Evolutionary conservation across 2,797 vertebrate species (phyloP).

Genomic region (Takifugu rubripes): DNA sequence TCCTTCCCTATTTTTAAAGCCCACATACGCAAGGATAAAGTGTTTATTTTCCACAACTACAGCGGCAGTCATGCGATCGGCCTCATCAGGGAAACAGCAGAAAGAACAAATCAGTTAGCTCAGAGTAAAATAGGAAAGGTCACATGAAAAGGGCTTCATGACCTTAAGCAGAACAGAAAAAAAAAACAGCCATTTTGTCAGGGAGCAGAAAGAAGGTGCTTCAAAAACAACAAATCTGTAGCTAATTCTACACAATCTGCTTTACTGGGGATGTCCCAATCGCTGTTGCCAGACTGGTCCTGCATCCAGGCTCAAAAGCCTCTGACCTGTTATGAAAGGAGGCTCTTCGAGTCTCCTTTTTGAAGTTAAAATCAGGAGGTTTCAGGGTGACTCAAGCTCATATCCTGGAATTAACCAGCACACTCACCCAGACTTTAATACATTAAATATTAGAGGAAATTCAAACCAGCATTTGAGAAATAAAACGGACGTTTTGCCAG

Average conservation of each 20-base stretch:
- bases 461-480: no score
- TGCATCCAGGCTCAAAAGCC: no score
- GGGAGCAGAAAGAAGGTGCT: conserved; percentile 13
- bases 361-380: no score
- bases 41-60: conserved; percentile 13
- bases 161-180: conserved; percentile 42
- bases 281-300: neutral
- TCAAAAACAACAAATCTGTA: conserved; percentile 11
- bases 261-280: conserved; percentile 23
- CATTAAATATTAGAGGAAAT: no score
- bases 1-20: conserved; percentile 26
- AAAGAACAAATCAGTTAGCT: conserved; percentile 23
- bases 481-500: no score
- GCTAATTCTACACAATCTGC: conserved; percentile 14
- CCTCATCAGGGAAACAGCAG: conserved; percentile 38
- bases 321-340: no score
- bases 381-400: no score
- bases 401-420: no score
- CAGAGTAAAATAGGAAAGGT: conserved; percentile 14
- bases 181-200: neutral
- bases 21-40: conserved; percentile 7
- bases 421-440: conserved; percentile 20
- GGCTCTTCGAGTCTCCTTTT: no score
- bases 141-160: conserved; percentile 66
- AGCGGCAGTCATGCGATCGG: conserved; percentile 65